Evolutionary conservation across 2,888 invertebrate genomes (phyloP).

Genomic region (Seira musarum): DNA sequence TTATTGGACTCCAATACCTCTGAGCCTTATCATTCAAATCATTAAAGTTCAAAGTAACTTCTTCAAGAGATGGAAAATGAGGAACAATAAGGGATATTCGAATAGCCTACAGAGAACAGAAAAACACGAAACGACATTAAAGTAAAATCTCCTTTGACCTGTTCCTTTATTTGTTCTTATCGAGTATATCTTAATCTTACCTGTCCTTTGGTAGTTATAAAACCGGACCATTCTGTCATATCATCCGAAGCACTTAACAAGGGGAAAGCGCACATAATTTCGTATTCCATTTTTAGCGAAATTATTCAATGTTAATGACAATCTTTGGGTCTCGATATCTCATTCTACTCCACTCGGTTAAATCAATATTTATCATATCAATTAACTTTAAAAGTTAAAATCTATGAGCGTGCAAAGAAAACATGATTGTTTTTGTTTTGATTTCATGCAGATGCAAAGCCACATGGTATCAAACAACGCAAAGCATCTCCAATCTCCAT

Average conservation of each 20-base stretch:
- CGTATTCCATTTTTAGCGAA: conserved; percentile 29
- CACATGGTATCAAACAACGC: too few species aligned
- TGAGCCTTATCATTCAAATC: conserved; percentile 21
- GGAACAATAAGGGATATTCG: conserved; percentile 49
- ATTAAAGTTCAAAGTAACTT: conserved; percentile 37
- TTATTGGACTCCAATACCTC: conserved; percentile 4
- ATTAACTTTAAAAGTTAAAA: too few species aligned
- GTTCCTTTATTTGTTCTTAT: too few species aligned
- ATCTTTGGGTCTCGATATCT: not conserved
- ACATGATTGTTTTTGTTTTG: too few species aligned
- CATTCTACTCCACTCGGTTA: too few species aligned
- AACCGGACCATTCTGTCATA: conserved; percentile 59
- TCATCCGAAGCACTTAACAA: conserved; percentile 53
- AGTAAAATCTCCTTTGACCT: too few species aligned
- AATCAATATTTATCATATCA: too few species aligned
- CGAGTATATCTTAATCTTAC: too few species aligned
- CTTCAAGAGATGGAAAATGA: conserved; percentile 51
- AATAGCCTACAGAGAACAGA: conserved; percentile 23
- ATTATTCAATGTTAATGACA: not conserved
- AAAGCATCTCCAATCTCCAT: too few species aligned
- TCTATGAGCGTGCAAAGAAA: too few species aligned
- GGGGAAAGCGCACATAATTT: conserved; percentile 58
- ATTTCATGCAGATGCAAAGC: too few species aligned
- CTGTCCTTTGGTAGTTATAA: conserved; percentile 46
- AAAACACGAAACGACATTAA: too few species aligned